Conservation (phyloP, 2,888 invertebrate genomes). For the Temnothorax unifasciatus region DNA sequence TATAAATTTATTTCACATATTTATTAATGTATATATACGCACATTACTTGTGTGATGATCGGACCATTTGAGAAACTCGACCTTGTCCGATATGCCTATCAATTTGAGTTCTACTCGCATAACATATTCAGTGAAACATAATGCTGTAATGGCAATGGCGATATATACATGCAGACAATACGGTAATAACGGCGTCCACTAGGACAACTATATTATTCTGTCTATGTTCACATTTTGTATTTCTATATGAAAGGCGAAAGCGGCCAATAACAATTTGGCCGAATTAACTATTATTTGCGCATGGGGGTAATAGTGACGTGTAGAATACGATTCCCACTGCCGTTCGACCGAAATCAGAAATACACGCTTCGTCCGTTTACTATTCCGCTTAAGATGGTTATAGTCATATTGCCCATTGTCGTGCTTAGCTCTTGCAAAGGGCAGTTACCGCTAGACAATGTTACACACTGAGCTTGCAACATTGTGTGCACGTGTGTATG, state of each 20-base stretch:
- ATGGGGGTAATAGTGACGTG: constrained; percentile 27
- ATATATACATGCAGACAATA: constrained; percentile 15
- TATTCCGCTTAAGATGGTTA: constrained; percentile 53
- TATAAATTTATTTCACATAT: neutral
- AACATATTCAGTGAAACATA: constrained; percentile 48
- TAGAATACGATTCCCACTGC: constrained; percentile 30
- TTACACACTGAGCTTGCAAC: constrained; percentile 55
- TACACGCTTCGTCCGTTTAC: constrained; percentile 43
- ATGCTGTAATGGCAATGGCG: neutral
- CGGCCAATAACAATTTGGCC: constrained; percentile 51
- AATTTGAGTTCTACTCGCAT: constrained; percentile 7
- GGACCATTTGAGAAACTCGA: neutral
- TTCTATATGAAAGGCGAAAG: constrained; percentile 29
- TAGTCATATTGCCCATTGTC: constrained; percentile 56
- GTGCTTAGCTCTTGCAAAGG: constrained; percentile 68
- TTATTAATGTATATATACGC: neutral
- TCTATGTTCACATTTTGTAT: constrained; percentile 48
- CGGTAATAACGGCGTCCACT: neutral
- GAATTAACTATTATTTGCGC: constrained; percentile 54
- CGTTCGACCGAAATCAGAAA: constrained; percentile 48
- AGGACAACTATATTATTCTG: constrained; percentile 20
- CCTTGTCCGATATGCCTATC: neutral
- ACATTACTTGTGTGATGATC: neutral
- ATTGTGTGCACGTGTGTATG: neutral
- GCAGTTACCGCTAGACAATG: constrained; percentile 62